Percentiles rank a stretch among this genome's conserved stretches.
phyloP scores from a whole-genome alignment of 2,797 vertebrate species.

The Sebastes alutus region DNA sequence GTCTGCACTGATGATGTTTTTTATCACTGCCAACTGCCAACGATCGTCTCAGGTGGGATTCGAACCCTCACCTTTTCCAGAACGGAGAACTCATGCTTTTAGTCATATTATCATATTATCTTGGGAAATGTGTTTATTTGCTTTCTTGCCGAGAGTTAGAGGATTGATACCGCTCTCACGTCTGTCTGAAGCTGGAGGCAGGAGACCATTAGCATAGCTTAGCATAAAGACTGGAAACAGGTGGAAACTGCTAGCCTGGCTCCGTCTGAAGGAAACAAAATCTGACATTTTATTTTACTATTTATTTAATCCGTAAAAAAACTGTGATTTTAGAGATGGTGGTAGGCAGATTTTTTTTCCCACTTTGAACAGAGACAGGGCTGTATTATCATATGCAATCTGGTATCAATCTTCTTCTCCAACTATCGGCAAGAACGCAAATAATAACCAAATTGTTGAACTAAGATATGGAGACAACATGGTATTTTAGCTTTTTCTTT shows the following conservation, averaged over 20 bases:
- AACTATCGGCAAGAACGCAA: neutral
- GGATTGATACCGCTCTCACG: no score
- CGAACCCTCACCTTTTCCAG: neutral
- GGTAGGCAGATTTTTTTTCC: neutral
- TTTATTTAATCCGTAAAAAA: neutral
- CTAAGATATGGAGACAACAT: neutral
- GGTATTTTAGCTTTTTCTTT: neutral
- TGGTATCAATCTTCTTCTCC: neutral
- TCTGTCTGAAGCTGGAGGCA: neutral
- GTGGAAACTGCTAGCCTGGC: neutral
- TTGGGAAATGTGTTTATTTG: neutral
- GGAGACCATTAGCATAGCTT: constrained; percentile 1
- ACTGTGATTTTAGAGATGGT: neutral
- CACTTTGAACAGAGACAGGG: neutral
- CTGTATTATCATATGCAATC: neutral
- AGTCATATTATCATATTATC: neutral
- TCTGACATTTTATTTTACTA: neutral
- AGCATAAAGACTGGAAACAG: neutral
- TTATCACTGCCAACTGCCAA: constrained; percentile 35
- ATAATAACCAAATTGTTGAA: neutral
- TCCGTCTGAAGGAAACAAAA: neutral
- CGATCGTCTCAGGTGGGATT: neutral
- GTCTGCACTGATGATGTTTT: constrained; percentile 26
- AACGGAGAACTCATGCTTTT: constrained; percentile 28
- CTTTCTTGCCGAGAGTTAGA: neutral